Conservation (phyloP, 2,113 vertebrate genomes). For the Bubo blakistoni region DNA sequence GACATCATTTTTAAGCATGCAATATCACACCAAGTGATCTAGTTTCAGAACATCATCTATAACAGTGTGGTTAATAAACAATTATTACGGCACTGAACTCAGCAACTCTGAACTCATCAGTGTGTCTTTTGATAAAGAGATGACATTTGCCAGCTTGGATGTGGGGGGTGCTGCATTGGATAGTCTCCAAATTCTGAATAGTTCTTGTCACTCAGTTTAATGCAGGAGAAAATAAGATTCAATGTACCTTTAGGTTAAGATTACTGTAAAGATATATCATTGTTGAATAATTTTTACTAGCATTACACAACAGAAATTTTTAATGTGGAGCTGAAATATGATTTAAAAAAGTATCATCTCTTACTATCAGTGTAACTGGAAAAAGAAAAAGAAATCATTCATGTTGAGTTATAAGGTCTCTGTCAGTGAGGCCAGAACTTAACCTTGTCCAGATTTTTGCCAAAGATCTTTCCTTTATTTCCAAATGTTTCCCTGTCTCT, state of each 20-base stretch:
- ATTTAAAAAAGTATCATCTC: background rate
- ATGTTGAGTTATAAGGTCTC: background rate
- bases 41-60: background rate
- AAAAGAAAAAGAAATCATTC: background rate
- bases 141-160: background rate
- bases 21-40: background rate
- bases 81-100: background rate
- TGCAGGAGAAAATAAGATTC: background rate
- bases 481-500: background rate
- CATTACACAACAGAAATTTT: background rate
- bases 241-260: background rate
- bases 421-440: background rate
- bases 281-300: background rate
- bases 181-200: background rate
- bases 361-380: background rate
- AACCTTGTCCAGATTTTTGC: background rate
- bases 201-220: background rate
- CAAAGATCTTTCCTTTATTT: background rate
- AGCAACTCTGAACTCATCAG: background rate
- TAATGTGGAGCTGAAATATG: accelerated
- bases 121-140: background rate
- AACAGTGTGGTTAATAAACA: background rate
- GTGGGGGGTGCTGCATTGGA: background rate
- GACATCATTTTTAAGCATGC: background rate
- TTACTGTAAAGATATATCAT: background rate